Percentiles rank a stretch among this genome's conserved stretches.
phyloP scores from a whole-genome alignment of 1,140 invertebrate genomes.

The Eubasilissa regina region DNA sequence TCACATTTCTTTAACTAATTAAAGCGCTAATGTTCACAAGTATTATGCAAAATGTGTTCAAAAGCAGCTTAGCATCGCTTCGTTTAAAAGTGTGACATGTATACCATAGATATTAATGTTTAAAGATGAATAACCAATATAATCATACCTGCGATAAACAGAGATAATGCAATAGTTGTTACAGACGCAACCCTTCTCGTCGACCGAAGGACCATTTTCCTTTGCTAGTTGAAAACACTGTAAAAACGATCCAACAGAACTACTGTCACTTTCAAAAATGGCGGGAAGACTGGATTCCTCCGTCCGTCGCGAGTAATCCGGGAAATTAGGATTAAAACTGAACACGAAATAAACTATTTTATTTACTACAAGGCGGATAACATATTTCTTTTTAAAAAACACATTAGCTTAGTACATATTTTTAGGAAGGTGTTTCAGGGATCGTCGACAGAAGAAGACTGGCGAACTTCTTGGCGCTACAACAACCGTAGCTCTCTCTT shows the following conservation, averaged over 20 bases:
- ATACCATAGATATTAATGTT: too few relatives aligned
- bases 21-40: too few relatives aligned
- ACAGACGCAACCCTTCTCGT: neutral
- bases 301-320: too few relatives aligned
- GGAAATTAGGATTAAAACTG: too few relatives aligned
- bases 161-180: neutral
- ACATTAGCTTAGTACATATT: too few relatives aligned
- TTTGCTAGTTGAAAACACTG: slow-evolving; percentile 4
- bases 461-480: slow-evolving; percentile 7
- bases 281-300: neutral
- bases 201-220: neutral
- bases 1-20: too few relatives aligned
- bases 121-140: neutral
- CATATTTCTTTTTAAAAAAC: too few relatives aligned
- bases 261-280: slow-evolving; percentile 31
- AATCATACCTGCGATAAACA: neutral
- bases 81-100: too few relatives aligned
- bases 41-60: too few relatives aligned
- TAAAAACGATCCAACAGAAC: slow-evolving; percentile 9
- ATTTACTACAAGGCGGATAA: too few relatives aligned
- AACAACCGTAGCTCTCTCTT: neutral
- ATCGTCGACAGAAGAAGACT: slow-evolving; percentile 12
- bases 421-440: slow-evolving; percentile 7
- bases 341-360: too few relatives aligned
- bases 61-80: too few relatives aligned